Evolutionary conservation across 2,113 vertebrate genomes (phyloP).

Genomic region (Toxotes chatareus): DNA sequence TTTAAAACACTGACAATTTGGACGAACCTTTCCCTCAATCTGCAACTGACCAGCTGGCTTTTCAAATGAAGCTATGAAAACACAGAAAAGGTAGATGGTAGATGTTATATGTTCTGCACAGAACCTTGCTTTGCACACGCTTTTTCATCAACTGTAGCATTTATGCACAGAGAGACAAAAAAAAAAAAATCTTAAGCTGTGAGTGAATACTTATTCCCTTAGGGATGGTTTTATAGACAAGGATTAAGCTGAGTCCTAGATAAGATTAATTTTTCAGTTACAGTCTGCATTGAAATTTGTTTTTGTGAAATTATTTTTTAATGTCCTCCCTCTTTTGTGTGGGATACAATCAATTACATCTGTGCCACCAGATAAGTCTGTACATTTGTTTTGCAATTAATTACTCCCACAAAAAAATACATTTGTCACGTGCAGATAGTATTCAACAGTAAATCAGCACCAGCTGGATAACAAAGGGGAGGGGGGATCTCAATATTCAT

Average conservation of each 20-base stretch:
- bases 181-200: constrained; percentile 58
- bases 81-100: constrained; percentile 40
- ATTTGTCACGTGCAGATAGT: constrained; percentile 19
- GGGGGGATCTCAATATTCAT: not conserved
- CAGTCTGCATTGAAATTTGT: constrained; percentile 40
- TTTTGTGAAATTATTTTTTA: constrained; percentile 32
- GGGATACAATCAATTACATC: constrained; percentile 37
- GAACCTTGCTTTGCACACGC: constrained; percentile 72
- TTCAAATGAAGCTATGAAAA: constrained; percentile 26
- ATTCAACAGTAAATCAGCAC: constrained; percentile 3
- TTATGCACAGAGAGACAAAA: constrained; percentile 67
- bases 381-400: constrained; percentile 34
- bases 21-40: constrained; percentile 26
- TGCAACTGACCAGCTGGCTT: constrained; percentile 30
- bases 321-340: constrained; percentile 33
- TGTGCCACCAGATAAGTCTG: constrained; percentile 51
- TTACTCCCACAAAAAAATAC: constrained; percentile 11
- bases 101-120: constrained; percentile 62
- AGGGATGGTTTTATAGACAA: constrained; percentile 49
- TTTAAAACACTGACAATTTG: constrained; percentile 16
- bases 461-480: not conserved
- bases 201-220: constrained; percentile 55
- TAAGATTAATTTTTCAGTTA: constrained; percentile 34
- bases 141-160: constrained; percentile 73
- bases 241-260: constrained; percentile 51